These are phyloP conservation scores for Panthera leo DNA, from an alignment of 2,113 vertebrate genomes.

Conservation along the genomic window DNA sequence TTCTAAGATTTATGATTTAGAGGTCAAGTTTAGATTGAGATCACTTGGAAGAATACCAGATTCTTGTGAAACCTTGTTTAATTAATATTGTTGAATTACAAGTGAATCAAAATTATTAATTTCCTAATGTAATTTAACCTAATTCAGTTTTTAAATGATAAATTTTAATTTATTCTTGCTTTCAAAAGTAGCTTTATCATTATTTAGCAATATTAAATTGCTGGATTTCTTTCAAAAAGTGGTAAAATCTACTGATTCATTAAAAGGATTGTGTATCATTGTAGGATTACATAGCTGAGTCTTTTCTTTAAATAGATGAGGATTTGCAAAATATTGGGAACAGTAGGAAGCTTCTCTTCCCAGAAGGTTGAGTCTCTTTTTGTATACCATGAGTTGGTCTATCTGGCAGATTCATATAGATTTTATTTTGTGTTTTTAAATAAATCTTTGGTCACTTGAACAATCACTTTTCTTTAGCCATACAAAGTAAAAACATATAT, in stretches of 20 bases:
- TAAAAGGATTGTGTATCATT: not conserved
- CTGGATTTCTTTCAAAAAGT: slow-evolving; percentile 56
- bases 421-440: slow-evolving; percentile 45
- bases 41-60: slow-evolving; percentile 19
- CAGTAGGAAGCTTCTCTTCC: not conserved
- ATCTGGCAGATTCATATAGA: not conserved
- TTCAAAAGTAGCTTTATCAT: slow-evolving; percentile 43
- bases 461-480: not conserved
- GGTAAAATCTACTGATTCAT: not conserved
- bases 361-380: not conserved
- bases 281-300: not conserved
- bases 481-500: slow-evolving; percentile 13
- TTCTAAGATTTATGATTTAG: not conserved
- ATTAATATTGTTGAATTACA: not conserved
- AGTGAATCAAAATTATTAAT: slow-evolving; percentile 7
- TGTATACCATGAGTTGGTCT: not conserved
- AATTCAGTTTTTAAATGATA: slow-evolving; percentile 31
- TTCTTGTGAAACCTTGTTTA: not conserved
- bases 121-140: not conserved
- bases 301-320: slow-evolving; percentile 22
- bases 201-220: slow-evolving; percentile 61
- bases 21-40: not conserved
- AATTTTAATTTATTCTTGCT: slow-evolving; percentile 43
- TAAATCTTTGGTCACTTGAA: slow-evolving; percentile 10
- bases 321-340: not conserved